Evolutionary conservation across 1,140 invertebrate species (phyloP).

Genomic region (Aphis gossypii): DNA sequence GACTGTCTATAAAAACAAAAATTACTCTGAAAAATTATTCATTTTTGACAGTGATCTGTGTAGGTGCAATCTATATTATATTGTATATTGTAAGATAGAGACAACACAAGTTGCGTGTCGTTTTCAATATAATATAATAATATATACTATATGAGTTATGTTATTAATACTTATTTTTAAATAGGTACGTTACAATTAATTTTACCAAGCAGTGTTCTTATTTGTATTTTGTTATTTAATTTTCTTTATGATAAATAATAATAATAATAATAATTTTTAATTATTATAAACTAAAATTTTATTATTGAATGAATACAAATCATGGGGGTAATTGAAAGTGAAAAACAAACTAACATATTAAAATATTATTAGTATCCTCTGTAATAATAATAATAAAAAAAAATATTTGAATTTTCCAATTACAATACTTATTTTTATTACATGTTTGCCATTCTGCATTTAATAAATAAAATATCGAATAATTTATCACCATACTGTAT

Average conservation of each 20-base stretch:
- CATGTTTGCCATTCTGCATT: neutral
- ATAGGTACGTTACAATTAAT: neutral
- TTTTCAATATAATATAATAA: neutral
- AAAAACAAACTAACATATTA: neutral
- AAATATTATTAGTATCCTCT: neutral
- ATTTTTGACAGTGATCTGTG: neutral
- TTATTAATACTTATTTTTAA: neutral
- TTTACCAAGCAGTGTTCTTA: neutral
- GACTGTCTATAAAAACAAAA: neutral
- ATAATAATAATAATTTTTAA: neutral
- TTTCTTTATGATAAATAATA: neutral
- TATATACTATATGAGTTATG: no score
- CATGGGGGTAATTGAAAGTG: neutral
- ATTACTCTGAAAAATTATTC: neutral
- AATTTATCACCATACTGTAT: neutral
- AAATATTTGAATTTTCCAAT: neutral
- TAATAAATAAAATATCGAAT: neutral
- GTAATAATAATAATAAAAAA: neutral
- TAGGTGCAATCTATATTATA: no score
- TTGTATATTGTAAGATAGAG: no score
- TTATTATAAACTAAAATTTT: neutral
- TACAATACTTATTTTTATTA: neutral
- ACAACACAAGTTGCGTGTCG: no score
- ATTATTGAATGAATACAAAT: neutral
- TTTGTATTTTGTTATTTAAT: neutral